Evolutionary conservation across 92 coral and sea anemone species (phyloP).

Genomic region (Porites cylindrica): DNA sequence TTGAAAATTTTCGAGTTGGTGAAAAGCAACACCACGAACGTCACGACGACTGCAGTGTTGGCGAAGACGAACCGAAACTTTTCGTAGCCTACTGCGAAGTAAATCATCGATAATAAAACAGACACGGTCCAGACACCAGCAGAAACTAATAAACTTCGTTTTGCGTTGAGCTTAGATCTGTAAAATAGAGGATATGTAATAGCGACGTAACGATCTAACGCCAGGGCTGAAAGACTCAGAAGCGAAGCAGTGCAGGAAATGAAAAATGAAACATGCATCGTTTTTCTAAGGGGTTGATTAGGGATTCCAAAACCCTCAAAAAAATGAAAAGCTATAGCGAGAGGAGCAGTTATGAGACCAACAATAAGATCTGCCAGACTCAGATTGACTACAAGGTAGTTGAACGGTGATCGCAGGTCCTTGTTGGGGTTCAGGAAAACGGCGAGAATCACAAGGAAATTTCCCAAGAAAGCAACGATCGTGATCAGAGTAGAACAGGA

Average conservation of each 20-base stretch:
- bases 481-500: constrained; percentile 50
- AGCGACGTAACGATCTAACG: constrained; percentile 76
- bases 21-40: constrained; percentile 49
- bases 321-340: constrained; percentile 66
- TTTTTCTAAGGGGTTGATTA: background rate
- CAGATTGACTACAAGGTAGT: constrained; percentile 78
- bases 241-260: constrained; percentile 83
- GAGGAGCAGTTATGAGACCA: constrained; percentile 78
- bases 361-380: constrained; percentile 90
- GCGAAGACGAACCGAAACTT: constrained; percentile 73
- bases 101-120: constrained; percentile 55
- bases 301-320: constrained; percentile 68
- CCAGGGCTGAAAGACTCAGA: constrained; percentile 71
- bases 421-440: constrained; percentile 83
- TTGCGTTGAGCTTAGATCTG: constrained; percentile 50
- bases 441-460: constrained; percentile 80
- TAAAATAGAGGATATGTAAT: constrained; percentile 64
- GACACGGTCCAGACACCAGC: constrained; percentile 64
- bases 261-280: constrained; percentile 60
- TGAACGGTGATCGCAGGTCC: constrained; percentile 85
- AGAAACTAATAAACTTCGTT: constrained; percentile 49
- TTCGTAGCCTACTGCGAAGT: constrained; percentile 68
- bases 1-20: constrained; percentile 15
- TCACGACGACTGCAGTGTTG: constrained; percentile 70
- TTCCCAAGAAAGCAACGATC: constrained; percentile 79